A percentile compares a stretch with the other conserved stretches of the same genome.
phyloP scores from a whole-genome alignment of 2,888 invertebrate species.

The Minunthozetes semirufus region DNA sequence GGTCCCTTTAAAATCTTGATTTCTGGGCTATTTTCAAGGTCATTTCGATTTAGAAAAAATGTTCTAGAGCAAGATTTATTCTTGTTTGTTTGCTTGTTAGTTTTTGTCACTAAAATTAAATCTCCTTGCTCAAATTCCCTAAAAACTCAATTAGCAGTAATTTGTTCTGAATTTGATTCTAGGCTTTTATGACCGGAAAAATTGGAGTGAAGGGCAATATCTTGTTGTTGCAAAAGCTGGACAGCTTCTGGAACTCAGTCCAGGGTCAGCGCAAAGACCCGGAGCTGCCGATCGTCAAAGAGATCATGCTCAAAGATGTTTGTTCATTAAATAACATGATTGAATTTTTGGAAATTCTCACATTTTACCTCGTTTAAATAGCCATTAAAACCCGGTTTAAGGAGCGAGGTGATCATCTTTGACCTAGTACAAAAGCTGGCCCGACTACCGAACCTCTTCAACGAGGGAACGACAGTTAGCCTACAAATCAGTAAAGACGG shows the following conservation, averaged over 20 bases:
- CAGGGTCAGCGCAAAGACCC: conserved; percentile 53
- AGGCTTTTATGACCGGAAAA: conserved; percentile 82
- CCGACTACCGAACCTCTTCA: conserved; percentile 50
- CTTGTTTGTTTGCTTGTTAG: neutral
- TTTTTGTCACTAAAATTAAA: too few relatives aligned
- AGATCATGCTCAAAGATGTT: conserved; percentile 35
- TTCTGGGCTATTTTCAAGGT: too few relatives aligned
- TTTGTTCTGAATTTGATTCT: too few relatives aligned
- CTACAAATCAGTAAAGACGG: neutral
- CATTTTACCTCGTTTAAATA: too few relatives aligned
- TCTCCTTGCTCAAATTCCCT: too few relatives aligned
- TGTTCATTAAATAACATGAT: neutral
- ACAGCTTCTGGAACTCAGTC: conserved; percentile 56
- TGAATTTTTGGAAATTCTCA: neutral
- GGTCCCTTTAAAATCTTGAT: too few relatives aligned
- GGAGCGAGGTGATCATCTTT: conserved; percentile 41
- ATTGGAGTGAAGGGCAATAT: conserved; percentile 84
- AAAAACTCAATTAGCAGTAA: too few relatives aligned
- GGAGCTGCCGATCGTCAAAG: conserved; percentile 42
- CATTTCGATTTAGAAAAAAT: too few relatives aligned
- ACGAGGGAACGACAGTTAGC: neutral
- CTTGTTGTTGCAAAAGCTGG: conserved; percentile 81
- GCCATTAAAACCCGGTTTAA: conserved; percentile 40
- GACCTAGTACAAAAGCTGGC: conserved; percentile 41
- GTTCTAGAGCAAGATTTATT: neutral